These are phyloP conservation scores for Capreolus pygargus DNA, from an alignment of 2,113 vertebrate species.

Conservation along the genomic window DNA sequence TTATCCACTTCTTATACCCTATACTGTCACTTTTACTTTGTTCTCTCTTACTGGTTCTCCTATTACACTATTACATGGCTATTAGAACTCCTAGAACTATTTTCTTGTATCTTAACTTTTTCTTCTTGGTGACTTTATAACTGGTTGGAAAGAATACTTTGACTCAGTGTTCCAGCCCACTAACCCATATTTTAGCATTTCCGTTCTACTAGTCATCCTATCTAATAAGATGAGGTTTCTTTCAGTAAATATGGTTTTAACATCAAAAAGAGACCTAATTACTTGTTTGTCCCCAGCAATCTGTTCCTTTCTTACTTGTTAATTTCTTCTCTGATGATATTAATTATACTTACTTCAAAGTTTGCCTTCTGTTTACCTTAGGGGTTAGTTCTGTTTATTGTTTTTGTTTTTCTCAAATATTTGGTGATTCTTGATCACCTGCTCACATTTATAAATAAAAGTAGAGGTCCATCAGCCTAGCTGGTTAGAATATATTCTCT, in stretches of 20 bases:
- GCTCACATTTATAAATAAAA: background rate
- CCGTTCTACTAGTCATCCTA: background rate
- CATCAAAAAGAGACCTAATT: conserved; percentile 14
- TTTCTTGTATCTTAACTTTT: background rate
- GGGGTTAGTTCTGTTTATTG: background rate
- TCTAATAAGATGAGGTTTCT: background rate
- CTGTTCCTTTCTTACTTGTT: background rate
- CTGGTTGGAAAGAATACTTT: background rate
- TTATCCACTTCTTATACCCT: background rate
- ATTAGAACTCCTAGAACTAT: background rate
- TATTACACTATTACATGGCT: background rate
- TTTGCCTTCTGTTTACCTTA: conserved; percentile 38
- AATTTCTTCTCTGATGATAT: background rate
- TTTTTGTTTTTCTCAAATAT: conserved; percentile 46
- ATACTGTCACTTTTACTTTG: background rate
- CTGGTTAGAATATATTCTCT: background rate
- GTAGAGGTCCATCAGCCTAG: background rate
- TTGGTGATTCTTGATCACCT: background rate
- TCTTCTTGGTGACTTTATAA: background rate
- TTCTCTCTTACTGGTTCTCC: background rate
- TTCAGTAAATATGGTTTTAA: background rate
- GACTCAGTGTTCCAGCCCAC: background rate
- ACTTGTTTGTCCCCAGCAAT: background rate
- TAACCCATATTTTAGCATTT: background rate
- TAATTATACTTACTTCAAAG: conserved; percentile 21